Evolutionary conservation across 2,113 vertebrate genomes (phyloP), one percentile per base, ranked within the genome.

Genomic region (Xiphias gladius): DNA sequence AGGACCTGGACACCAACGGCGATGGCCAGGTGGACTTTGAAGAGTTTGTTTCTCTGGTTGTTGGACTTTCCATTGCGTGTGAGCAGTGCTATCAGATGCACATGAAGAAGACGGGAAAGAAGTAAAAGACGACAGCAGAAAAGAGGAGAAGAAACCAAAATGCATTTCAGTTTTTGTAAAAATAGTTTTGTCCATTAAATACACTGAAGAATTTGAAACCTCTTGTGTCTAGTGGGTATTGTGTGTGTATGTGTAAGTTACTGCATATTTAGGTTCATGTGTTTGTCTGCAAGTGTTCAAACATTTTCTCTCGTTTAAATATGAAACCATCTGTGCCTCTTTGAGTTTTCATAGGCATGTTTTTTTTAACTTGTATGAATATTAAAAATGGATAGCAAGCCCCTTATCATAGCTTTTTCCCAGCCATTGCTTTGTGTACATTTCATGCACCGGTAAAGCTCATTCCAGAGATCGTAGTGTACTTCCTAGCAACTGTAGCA

Each of bases 21-120:
- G 98, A 99, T 0, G 97, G 97, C 0, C 93, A 96, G 72, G 97
- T 99, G 86, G 94, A 97, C 90, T 99, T 99, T 94, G 96, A 98
- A 88, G 98, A 99, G 89, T 99, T 97, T 52, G 96, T 99, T 71
- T 94, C 97, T 55, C 95, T 99, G 91, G 97, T 99, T 87, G 97
- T 97, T 0, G 96, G 97, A 48, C 95, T 99, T 83, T 98, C 97
- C 1, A 94, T 99, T 86, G 97, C 97, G 62, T 99, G 98, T 80
- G 98, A 99, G 93, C 95, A 95, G 22, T 96, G 97, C 93, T 99
- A 97, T 77, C 76, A 93, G 80, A 0, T 43, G 71, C 30, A 92
- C n/a, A 28, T 94, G 65, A 89, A 73, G 79, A 93, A 87, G 55
- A 0, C 0, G 2, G 73, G 4, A 1, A 87, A 59, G 72, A 83